A percentile compares a stretch with the other conserved stretches of the same genome.
Conservation (phyloP, 2,113 vertebrate genomes). For the Alexandromys fortis region DNA sequence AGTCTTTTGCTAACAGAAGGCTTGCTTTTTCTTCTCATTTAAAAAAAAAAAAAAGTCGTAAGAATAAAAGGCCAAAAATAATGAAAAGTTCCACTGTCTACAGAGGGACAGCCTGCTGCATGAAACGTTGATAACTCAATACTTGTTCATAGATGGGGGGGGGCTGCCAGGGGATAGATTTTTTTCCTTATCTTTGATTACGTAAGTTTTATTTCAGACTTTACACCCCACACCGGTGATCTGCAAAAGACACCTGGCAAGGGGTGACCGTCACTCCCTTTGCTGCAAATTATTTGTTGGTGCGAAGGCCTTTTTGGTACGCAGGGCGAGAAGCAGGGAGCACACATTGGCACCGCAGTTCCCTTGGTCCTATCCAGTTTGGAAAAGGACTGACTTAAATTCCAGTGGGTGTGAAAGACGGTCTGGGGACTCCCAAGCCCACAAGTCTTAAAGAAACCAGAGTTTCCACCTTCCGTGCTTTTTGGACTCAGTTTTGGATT, state of each 20-base stretch:
- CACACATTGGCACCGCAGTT: constrained; percentile 53
- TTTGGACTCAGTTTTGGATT: constrained; percentile 99
- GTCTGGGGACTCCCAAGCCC: constrained; percentile 64
- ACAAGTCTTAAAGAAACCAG: constrained; percentile 94
- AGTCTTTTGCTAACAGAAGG: constrained; percentile 83
- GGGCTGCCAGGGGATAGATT: too few species aligned
- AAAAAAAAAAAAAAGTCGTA: constrained; percentile 66
- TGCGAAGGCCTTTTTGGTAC: too few species aligned
- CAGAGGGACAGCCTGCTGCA: constrained; percentile 61
- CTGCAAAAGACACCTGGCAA: too few species aligned
- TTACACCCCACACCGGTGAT: too few species aligned
- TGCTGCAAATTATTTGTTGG: too few species aligned
- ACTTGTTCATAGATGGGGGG: neutral
- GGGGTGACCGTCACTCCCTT: too few species aligned
- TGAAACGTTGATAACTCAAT: neutral
- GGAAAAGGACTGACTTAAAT: neutral
- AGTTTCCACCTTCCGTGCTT: constrained; percentile 99
- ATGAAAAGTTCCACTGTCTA: constrained; percentile 65
- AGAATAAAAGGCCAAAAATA: constrained; percentile 63
- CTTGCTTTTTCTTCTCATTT: constrained; percentile 73
- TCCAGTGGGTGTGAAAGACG: constrained; percentile 73
- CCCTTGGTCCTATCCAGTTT: neutral
- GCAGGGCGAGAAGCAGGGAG: too few species aligned
- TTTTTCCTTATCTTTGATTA: too few species aligned
- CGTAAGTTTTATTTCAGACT: too few species aligned